Conservation (phyloP, 92 coral and sea anemone genomes). For the Galaxea fascicularis region DNA sequence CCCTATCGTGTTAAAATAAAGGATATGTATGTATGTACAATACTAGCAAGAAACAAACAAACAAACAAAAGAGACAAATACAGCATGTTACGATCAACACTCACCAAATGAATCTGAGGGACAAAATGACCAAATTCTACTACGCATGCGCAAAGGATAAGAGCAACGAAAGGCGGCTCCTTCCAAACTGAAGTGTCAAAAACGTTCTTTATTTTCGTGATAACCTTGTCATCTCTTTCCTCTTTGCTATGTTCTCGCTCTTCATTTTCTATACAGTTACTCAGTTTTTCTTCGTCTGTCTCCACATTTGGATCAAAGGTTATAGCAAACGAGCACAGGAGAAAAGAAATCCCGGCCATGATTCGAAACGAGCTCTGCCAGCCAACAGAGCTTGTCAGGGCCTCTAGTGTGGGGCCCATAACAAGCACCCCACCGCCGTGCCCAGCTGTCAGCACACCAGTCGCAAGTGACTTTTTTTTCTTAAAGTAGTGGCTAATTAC, state of each 20-base stretch:
- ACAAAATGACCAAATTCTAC: conserved; percentile 44
- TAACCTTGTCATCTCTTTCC: background rate
- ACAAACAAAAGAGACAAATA: background rate
- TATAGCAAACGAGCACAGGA: conserved; percentile 24
- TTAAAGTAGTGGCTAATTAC: conserved; percentile 26
- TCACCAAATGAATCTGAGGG: conserved; percentile 36
- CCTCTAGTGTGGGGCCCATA: conserved; percentile 44
- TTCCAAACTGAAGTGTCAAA: conserved; percentile 29
- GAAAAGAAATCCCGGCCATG: conserved; percentile 28
- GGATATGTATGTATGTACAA: too few relatives aligned
- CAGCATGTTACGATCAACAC: background rate
- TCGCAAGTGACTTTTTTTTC: conserved; percentile 44
- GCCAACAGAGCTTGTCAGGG: conserved; percentile 23
- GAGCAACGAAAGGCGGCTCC: conserved; percentile 14
- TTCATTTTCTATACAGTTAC: background rate
- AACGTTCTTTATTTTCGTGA: background rate
- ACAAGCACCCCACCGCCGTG: conserved; percentile 55
- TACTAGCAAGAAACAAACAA: background rate
- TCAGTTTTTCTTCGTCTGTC: background rate
- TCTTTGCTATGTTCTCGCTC: background rate
- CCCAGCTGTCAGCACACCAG: conserved; percentile 55
- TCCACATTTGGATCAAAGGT: conserved; percentile 57
- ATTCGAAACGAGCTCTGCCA: conserved; percentile 56
- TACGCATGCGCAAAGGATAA: conserved; percentile 25
- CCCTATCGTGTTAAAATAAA: too few relatives aligned